Base-by-base conservation (phyloP, 1,140 invertebrate species). In the Lasaia peninsularis region DNA sequence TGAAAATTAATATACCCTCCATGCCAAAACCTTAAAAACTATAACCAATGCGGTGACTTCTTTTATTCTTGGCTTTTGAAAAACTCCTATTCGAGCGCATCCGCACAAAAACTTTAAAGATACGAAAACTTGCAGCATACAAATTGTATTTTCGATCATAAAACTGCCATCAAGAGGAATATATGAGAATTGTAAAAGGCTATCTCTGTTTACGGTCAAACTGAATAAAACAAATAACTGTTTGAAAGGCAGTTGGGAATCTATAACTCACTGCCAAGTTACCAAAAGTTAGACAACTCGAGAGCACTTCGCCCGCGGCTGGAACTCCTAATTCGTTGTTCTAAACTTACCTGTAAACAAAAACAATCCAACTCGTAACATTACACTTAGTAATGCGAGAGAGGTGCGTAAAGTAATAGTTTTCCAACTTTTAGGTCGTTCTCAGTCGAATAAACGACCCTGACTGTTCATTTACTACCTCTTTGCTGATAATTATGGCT, bases 181-280 rank as follows among this genome's bases (percentile, higher is more conserved):
- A 58, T 61, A 63, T 73, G 60, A 76, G 68, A 59, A 64, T 18
- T 44, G 40, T 68, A 72, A 74, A 80, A 69, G 65, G 67, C 78
- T 78, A 81, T 82, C 77, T 81, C 77, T 87, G 76, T 87, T 87
- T 87, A 80, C 76, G 72, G 71, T 75, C 72, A 78, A 80, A 84
- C 67, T 71, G 72, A 81, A 81, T 75, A 80, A 85, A 84, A 88
- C 80, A 86, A 84, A 83, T 84, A 85, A 85, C 73, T 78, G 78
- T 86, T 85, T 72, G 75, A 77, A 77, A 82, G 80, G 80, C 79
- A 78, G 83, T 80, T 80, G 69, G 78, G 75, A 84, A 84, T 88
- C 85, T 82, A 88, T 88, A 88, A 88, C 85, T 86, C 83, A 85
- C 84, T 88, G 81, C 78, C 77, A 85, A 85, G 75, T 88, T 86